phyloP scores from a whole-genome alignment of 2,113 vertebrate genomes.

The Gasterosteus nipponicus region DNA sequence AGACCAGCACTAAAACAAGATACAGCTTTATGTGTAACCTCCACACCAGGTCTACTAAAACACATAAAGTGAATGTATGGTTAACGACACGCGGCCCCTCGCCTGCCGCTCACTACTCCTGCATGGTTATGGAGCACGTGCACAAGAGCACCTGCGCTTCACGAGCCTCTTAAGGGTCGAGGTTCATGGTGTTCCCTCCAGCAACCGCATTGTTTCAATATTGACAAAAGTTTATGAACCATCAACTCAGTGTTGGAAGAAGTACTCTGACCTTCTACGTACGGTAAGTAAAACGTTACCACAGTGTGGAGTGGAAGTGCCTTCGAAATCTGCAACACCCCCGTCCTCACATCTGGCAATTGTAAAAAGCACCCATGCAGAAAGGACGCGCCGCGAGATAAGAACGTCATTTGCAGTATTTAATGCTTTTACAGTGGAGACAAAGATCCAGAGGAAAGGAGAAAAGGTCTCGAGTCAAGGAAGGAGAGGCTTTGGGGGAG shows the following conservation, averaged over 20 bases:
- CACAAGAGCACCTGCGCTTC: neutral
- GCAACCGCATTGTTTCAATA: too few species aligned
- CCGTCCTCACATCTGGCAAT: too few species aligned
- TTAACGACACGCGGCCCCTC: too few species aligned
- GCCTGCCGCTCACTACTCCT: neutral
- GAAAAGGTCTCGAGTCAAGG: conserved; percentile 11
- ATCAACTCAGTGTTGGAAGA: neutral
- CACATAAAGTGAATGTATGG: neutral
- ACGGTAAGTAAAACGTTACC: neutral
- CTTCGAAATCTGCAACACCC: neutral
- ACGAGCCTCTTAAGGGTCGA: neutral
- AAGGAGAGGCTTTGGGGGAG: conserved; percentile 40
- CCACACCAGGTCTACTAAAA: neutral
- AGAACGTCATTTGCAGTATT: conserved; percentile 24
- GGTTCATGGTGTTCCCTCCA: neutral
- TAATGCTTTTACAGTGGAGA: conserved; percentile 23
- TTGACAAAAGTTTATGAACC: too few species aligned
- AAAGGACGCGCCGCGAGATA: conserved; percentile 1
- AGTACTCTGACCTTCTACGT: neutral
- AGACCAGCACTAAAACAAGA: neutral
- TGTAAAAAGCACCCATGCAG: neutral
- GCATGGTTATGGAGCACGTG: neutral
- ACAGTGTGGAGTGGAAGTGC: neutral
- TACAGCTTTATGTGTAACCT: neutral
- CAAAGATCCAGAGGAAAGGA: conserved; percentile 10